Percentiles rank a stretch among this genome's conserved stretches.
These are phyloP conservation scores for Argyrosomus japonicus DNA, from an alignment of 2,113 vertebrate species.

Conservation along the genomic window DNA sequence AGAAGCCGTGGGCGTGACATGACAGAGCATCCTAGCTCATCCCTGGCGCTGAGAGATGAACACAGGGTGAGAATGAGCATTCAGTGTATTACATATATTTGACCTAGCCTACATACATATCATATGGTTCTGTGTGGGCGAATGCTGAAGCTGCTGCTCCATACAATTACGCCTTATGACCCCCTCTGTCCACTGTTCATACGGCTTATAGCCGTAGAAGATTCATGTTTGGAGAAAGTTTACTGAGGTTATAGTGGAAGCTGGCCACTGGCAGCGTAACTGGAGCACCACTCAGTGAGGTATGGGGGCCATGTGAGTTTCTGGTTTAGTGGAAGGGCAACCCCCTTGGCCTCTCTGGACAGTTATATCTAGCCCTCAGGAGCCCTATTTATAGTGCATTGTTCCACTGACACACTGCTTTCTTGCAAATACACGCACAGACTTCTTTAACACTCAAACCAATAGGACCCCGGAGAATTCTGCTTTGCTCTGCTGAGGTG, in stretches of 20 bases:
- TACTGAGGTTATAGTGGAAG: constrained; percentile 54
- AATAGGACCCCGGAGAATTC: constrained; percentile 15
- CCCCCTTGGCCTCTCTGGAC: constrained; percentile 73
- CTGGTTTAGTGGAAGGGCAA: constrained; percentile 72
- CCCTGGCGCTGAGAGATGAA: constrained; percentile 64
- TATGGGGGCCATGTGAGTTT: constrained; percentile 68
- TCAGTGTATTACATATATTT: neutral
- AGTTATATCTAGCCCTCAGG: constrained; percentile 71
- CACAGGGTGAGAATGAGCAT: constrained; percentile 84
- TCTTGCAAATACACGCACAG: constrained; percentile 57
- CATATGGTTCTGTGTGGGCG: neutral
- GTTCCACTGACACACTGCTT: constrained; percentile 79
- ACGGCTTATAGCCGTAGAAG: constrained; percentile 8
- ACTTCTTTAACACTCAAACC: constrained; percentile 45
- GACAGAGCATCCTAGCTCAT: constrained; percentile 49
- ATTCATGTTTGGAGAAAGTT: constrained; percentile 43
- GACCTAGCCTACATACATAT: constrained; percentile 1
- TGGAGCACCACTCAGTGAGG: constrained; percentile 57
- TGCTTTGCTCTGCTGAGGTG: constrained; percentile 19
- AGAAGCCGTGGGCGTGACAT: constrained; percentile 56
- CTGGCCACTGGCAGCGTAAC: constrained; percentile 54
- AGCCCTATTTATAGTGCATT: constrained; percentile 81
- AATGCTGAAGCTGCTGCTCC: neutral
- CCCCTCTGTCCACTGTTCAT: neutral
- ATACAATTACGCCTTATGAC: constrained; percentile 5